Base-by-base conservation (phyloP, 2,888 invertebrate species). In the Achlya flavicornis region DNA sequence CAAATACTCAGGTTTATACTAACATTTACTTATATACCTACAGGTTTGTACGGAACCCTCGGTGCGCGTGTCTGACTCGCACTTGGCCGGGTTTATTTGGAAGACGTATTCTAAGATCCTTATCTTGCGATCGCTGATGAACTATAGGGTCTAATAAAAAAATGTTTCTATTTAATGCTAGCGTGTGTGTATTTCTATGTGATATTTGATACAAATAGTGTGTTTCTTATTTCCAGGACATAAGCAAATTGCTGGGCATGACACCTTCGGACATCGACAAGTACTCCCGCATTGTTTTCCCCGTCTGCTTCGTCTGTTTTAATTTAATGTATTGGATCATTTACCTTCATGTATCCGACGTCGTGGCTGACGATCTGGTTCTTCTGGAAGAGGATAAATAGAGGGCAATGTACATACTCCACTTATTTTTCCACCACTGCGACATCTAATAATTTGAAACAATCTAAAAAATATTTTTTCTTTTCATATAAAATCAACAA, bases 241-340 rank as follows among this genome's bases (percentile, higher is more conserved):
- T 98, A 93, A 98, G 97, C 95, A 98, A 98, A 92, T 95, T 98
- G 80, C 96, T 97, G 93, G 98, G 97, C 83, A 97, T 98, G 90
- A 98, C 98, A 81, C 98, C 98, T 67, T 98, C 98, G 89, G 99
- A 98, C 94, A 99, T 99, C 93, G 99, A 99, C 96, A 99, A 99
- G 94, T 99, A 99, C 92, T 99, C 99, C 70, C 96, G 99, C 86
- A 98, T 99, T 92, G 97, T 99, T 84, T 99, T 99, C 92, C 99
- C 99, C 64, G 98, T 99, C 83, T 98, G 99, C 94, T 99, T 99
- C 95, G 97, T 99, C 75, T 97, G 99, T 94, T 99, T 99, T 96
- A 99, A 99, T 94, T 96, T 98, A 80, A 98, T 98, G 98, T 98
- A 98, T 94, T 98, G 98, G 98, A 98, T 98, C 92, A 98, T 98